Evolutionary conservation across 2,888 invertebrate species (phyloP).

Genomic region (Melipona bicolor): DNA sequence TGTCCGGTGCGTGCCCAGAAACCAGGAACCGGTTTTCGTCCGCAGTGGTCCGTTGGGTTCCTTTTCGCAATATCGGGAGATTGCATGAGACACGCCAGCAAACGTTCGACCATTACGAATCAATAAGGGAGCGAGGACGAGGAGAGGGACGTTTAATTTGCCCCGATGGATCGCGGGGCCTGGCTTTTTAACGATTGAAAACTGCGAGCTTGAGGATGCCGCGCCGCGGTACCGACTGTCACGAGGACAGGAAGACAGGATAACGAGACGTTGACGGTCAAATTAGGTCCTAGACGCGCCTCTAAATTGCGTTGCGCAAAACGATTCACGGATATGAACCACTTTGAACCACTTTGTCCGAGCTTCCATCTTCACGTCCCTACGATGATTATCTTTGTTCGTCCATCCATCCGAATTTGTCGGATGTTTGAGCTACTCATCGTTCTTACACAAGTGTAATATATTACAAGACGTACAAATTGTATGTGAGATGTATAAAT

Average conservation of each 20-base stretch:
- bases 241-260: conserved; percentile 70
- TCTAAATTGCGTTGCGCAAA: conserved; percentile 39
- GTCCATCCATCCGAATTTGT: neutral
- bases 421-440: neutral
- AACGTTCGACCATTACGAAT: conserved; percentile 71
- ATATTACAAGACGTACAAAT: no score
- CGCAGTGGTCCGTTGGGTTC: conserved; percentile 8
- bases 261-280: conserved; percentile 82
- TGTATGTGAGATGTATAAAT: no score
- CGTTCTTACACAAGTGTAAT: neutral
- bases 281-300: conserved; percentile 80
- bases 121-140: conserved; percentile 68
- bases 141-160: conserved; percentile 77
- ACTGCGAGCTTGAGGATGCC: conserved; percentile 47
- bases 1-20: conserved; percentile 37
- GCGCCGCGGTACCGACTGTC: conserved; percentile 80
- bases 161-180: conserved; percentile 72
- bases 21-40: conserved; percentile 59
- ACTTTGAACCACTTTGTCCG: neutral
- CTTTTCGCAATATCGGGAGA: conserved; percentile 68
- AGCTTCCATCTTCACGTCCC: neutral
- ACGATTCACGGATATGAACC: conserved; percentile 5
- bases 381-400: neutral
- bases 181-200: conserved; percentile 62
- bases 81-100: conserved; percentile 73